Conservation (phyloP, 2,888 invertebrate genomes). For the Cotesia congregata region DNA sequence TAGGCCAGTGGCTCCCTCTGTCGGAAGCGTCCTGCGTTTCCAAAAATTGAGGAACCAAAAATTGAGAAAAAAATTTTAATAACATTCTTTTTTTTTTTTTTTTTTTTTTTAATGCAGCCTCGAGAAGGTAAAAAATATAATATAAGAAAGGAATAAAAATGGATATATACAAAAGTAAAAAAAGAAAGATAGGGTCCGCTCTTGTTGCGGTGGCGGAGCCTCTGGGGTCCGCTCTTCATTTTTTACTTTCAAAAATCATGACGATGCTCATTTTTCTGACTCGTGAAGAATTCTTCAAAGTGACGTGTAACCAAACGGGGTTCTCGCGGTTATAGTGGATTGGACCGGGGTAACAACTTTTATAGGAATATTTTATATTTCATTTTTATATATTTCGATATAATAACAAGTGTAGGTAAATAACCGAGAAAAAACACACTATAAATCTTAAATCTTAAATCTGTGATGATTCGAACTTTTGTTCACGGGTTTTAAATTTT, state of each 20-base stretch:
- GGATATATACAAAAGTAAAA: conserved; percentile 29
- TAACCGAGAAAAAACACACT: no score
- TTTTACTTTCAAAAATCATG: conserved; percentile 71
- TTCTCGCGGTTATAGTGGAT: conserved; percentile 42
- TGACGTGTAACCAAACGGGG: conserved; percentile 67
- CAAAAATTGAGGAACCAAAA: no score
- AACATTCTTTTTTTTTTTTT: conserved; percentile 10
- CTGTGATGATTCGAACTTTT: no score
- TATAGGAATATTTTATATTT: no score
- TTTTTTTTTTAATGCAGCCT: background rate
- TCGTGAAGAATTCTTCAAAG: conserved; percentile 70
- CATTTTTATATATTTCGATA: no score
- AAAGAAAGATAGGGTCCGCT: conserved; percentile 37
- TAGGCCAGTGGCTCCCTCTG: background rate
- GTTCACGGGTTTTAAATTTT: no score
- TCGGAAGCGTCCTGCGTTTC: no score
- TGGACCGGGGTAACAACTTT: background rate
- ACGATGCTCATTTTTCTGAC: conserved; percentile 71
- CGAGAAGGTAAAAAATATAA: background rate
- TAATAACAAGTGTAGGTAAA: no score
- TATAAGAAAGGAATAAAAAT: background rate
- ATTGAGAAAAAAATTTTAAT: no score
- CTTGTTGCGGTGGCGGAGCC: conserved; percentile 34
- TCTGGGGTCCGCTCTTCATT: conserved; percentile 61
- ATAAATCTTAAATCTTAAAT: no score